These are phyloP conservation scores for Aldrovandia affinis DNA, from an alignment of 2,797 vertebrate genomes.

Conservation along the genomic window DNA sequence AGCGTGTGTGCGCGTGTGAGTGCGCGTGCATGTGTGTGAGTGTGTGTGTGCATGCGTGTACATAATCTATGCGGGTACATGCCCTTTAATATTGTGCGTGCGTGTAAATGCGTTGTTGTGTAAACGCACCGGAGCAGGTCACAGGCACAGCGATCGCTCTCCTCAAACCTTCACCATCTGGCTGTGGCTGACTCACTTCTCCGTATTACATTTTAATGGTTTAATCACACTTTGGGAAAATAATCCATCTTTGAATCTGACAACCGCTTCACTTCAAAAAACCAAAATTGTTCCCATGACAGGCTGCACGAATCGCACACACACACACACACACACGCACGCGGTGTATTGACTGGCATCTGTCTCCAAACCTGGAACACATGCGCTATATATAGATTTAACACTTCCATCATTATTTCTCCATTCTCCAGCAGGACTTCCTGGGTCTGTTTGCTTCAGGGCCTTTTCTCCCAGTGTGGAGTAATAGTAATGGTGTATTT, in stretches of 20 bases:
- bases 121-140: neutral
- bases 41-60: neutral
- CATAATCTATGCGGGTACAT: neutral
- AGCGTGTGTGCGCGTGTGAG: neutral
- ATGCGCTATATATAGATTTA: constrained; percentile 31
- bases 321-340: constrained; percentile 29
- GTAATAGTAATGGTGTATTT: constrained; percentile 2
- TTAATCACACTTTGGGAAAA: constrained; percentile 74
- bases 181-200: constrained; percentile 68
- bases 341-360: constrained; percentile 55
- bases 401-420: constrained; percentile 23
- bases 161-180: constrained; percentile 70
- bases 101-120: neutral
- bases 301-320: constrained; percentile 48
- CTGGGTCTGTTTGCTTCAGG: constrained; percentile 7
- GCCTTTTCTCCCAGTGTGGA: neutral
- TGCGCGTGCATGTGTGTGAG: neutral
- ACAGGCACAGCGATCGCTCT: constrained; percentile 23
- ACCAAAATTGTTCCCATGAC: constrained; percentile 77
- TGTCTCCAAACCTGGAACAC: constrained; percentile 48
- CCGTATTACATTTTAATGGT: constrained; percentile 69
- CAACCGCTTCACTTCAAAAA: constrained; percentile 71
- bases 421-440: constrained; percentile 17
- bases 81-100: neutral
- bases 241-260: constrained; percentile 75